phyloP scores from a whole-genome alignment of 1,140 invertebrate species.

The Rhopalosiphum padi region DNA sequence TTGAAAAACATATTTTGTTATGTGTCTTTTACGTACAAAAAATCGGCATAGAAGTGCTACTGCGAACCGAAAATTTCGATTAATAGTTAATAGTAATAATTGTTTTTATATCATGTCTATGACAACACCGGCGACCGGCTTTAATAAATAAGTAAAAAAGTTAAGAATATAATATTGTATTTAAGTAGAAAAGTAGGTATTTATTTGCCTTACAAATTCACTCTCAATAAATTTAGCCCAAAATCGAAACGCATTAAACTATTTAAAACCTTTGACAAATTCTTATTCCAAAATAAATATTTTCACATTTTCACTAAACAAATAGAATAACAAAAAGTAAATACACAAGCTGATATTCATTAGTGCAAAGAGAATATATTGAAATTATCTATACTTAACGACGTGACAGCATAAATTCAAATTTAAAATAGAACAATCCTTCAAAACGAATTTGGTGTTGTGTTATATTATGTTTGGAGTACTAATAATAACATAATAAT shows the following conservation, averaged over 20 bases:
- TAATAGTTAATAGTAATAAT: neutral
- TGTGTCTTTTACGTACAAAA: neutral
- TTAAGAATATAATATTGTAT: neutral
- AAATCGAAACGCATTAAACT: neutral
- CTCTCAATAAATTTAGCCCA: neutral
- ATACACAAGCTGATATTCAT: neutral
- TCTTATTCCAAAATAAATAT: neutral
- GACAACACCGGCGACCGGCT: neutral
- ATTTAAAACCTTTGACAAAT: neutral
- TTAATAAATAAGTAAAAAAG: neutral
- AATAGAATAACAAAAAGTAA: neutral
- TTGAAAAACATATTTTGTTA: neutral
- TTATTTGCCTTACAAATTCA: neutral
- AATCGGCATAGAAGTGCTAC: neutral
- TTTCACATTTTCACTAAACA: neutral
- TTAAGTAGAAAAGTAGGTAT: neutral
- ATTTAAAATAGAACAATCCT: neutral
- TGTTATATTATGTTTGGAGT: neutral
- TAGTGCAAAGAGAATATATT: neutral
- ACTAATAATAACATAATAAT: conserved; percentile 19
- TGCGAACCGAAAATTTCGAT: neutral
- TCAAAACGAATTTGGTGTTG: neutral
- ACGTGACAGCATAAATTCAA: neutral
- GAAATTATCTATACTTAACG: neutral
- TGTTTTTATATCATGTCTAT: neutral